phyloP scores from a whole-genome alignment of 2,797 vertebrate genomes.

The Allochrocebus solatus region DNA sequence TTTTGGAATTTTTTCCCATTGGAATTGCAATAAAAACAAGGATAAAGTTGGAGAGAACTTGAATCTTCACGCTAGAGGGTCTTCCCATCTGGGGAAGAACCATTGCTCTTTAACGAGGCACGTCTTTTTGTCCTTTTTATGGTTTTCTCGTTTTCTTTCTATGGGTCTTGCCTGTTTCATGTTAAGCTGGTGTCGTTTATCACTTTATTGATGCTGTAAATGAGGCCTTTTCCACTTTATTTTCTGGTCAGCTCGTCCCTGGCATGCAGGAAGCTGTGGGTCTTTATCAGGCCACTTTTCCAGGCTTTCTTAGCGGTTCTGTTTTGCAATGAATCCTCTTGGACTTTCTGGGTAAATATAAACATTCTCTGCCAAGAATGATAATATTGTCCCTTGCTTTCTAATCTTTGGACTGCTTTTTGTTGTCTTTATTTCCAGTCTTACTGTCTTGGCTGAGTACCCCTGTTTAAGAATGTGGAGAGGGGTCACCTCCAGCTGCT shows the following conservation, averaged over 20 bases:
- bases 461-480: neutral
- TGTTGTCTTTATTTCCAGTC: neutral
- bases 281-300: neutral
- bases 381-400: neutral
- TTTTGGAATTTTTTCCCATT: neutral
- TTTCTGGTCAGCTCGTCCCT: neutral
- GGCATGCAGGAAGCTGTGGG: neutral
- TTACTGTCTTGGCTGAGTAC: neutral
- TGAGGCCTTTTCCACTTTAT: neutral
- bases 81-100: neutral
- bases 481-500: neutral
- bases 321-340: neutral
- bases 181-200: neutral
- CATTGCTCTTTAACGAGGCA: neutral
- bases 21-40: neutral
- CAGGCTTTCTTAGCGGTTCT: neutral
- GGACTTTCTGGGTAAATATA: slow-evolving; percentile 21
- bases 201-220: neutral
- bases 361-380: slow-evolving; percentile 9
- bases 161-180: neutral
- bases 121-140: neutral
- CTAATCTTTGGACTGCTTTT: neutral
- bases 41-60: neutral
- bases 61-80: neutral
- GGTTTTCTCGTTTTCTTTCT: neutral